Evolutionary conservation across 2,888 invertebrate species (phyloP), one percentile per base, ranked within the genome.

Genomic region (Lutraria lutraria): DNA sequence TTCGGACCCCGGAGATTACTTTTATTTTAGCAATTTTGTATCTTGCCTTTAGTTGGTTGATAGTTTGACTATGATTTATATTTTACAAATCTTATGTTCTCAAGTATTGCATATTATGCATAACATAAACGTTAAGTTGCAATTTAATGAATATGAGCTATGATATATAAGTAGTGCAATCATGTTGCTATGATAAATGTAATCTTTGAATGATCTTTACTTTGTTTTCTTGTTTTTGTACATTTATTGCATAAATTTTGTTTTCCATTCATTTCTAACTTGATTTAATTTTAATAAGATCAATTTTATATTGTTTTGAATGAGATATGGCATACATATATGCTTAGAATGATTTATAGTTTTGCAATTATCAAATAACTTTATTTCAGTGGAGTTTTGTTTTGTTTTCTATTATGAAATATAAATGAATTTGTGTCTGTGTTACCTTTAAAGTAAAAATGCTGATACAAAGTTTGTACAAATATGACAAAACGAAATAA

Each of bases 201-300:
- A 83, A 83, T 83, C 83, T 83, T 43, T 25, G 68, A n/a, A 56
- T 25, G 83, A 68, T 83, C n/a, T 68, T 83, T 68, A 21, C 19
- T 68, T 83, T 83, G 83, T 83, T 83, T 83, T 68, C 83, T 83
- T 83, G 68, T 83, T 83, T n/a, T 52, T 83, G 12, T 83, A 83
- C 83, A 83, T n/a, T 68, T 25, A n/a, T 16, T 68, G 63, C 25
- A 68, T 68, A 68, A 25, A 25, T 25, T 13, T 68, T 25, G 25
- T 25, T 25, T 68, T 68, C 21, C 63, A 68, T n/a, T 25, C n/a
- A 25, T 25, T 68, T 25, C 6, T 8, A 68, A n/a, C 12, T 13
- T 25, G 25, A 3, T 68, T n/a, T 25, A 25, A 25, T 12, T 68
- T n/a, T 68, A 25, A 12, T 25, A 68, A 0, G 25, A 43, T 43